Evolutionary conservation across 2,113 vertebrate species (phyloP).

Genomic region (Dendrocopos noguchii): DNA sequence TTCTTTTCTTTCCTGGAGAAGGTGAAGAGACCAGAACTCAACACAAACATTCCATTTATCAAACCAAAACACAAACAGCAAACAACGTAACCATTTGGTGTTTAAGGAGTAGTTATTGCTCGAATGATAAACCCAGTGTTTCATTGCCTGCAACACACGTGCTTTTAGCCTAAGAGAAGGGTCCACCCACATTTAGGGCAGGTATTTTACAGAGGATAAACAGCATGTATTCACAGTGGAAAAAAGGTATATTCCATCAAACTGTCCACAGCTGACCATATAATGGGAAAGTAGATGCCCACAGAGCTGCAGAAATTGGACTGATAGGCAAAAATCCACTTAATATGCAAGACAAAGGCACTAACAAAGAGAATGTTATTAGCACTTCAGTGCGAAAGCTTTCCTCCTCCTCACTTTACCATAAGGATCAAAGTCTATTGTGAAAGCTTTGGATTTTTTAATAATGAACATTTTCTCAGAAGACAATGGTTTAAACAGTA

Average conservation of each 20-base stretch:
- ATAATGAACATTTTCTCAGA: not conserved
- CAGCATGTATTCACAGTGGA: not conserved
- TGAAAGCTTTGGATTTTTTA: slow-evolving; percentile 19
- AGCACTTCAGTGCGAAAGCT: slow-evolving; percentile 13
- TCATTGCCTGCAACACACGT: not conserved
- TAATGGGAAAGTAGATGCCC: not conserved
- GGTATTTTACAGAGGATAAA: not conserved
- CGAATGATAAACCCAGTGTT: not conserved
- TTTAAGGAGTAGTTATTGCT: not conserved
- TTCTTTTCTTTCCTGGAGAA: not conserved
- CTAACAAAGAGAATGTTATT: slow-evolving; percentile 1
- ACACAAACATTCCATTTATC: not conserved
- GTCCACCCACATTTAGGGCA: not conserved
- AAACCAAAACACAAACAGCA: not conserved
- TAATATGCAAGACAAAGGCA: not conserved
- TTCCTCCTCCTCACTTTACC: slow-evolving; percentile 20
- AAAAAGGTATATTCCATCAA: not conserved
- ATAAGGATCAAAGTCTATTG: slow-evolving; percentile 16
- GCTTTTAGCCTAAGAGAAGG: not conserved
- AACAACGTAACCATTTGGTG: not conserved
- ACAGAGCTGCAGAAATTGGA: not conserved
- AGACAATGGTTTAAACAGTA: not conserved
- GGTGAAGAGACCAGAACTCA: not conserved
- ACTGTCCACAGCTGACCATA: not conserved
- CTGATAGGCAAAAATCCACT: not conserved